These are phyloP conservation scores for Apaloderma vittatum DNA, from an alignment of 2,113 vertebrate species.

Conservation along the genomic window DNA sequence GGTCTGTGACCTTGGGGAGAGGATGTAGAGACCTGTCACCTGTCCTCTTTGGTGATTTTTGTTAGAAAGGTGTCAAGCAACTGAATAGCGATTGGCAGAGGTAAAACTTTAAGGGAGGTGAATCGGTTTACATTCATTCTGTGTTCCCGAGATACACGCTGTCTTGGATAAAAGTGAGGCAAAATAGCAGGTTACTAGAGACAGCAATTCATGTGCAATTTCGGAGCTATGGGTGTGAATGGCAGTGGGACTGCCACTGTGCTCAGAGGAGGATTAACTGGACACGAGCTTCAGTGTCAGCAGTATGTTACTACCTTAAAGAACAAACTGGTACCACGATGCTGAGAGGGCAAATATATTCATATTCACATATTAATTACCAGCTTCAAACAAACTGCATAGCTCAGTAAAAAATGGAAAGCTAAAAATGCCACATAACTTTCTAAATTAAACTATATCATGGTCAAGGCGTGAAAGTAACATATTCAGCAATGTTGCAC, in stretches of 20 bases:
- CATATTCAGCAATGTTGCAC: background rate
- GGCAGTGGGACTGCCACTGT: background rate
- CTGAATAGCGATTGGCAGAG: accelerated
- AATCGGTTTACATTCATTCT: background rate
- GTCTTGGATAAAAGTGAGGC: background rate
- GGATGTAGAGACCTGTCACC: background rate
- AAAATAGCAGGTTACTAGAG: background rate
- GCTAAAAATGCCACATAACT: background rate
- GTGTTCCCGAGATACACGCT: background rate
- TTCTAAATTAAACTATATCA: background rate
- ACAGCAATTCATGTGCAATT: no score
- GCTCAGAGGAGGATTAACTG: background rate
- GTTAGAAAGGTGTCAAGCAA: background rate
- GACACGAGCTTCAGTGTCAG: background rate
- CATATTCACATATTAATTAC: background rate
- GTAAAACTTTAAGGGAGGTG: background rate
- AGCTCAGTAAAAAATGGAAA: background rate
- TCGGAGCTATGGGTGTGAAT: background rate
- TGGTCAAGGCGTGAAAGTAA: background rate
- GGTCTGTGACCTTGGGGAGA: background rate
- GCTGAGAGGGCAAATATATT: background rate
- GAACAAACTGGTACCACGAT: background rate
- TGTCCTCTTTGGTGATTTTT: background rate
- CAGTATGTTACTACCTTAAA: background rate
- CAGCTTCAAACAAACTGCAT: background rate